Conservation (phyloP, 2,797 vertebrate genomes). For the Tamandua tetradactyla region DNA sequence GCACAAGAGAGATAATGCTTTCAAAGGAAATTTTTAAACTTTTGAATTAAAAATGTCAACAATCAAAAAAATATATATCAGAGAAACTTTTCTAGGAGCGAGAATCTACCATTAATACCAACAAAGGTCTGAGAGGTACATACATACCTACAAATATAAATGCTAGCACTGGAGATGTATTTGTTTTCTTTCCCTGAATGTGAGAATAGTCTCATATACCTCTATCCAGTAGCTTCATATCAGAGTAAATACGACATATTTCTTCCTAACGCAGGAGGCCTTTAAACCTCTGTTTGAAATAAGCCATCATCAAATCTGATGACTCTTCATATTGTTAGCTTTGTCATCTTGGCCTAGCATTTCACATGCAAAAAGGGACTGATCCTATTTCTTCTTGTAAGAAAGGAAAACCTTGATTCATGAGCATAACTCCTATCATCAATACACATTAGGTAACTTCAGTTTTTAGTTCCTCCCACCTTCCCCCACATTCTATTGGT, state of each 20-base stretch:
- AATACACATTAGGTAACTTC: not conserved
- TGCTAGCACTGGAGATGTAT: not conserved
- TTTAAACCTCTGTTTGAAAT: constrained; percentile 11
- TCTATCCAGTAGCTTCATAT: not conserved
- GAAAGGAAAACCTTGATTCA: not conserved
- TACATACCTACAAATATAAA: not conserved
- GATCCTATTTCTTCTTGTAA: not conserved
- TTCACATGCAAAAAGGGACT: not conserved
- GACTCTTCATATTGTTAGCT: not conserved
- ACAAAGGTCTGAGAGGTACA: not conserved
- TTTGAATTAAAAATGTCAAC: not conserved
- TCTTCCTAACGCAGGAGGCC: not conserved
- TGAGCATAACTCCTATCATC: not conserved
- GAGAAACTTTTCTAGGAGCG: not conserved
- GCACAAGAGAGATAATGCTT: not conserved
- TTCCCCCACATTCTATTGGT: not conserved
- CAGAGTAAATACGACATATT: not conserved
- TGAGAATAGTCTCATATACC: not conserved
- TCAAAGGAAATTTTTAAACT: constrained; percentile 7
- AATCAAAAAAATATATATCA: not conserved
- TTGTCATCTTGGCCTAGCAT: not conserved
- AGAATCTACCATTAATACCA: not conserved
- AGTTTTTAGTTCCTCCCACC: not conserved
- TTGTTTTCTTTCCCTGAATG: not conserved
- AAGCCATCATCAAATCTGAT: not conserved